Percentiles rank a stretch among this genome's conserved stretches.
phyloP scores from a whole-genome alignment of 2,888 invertebrate species.

The Pemphredon lugubris region DNA sequence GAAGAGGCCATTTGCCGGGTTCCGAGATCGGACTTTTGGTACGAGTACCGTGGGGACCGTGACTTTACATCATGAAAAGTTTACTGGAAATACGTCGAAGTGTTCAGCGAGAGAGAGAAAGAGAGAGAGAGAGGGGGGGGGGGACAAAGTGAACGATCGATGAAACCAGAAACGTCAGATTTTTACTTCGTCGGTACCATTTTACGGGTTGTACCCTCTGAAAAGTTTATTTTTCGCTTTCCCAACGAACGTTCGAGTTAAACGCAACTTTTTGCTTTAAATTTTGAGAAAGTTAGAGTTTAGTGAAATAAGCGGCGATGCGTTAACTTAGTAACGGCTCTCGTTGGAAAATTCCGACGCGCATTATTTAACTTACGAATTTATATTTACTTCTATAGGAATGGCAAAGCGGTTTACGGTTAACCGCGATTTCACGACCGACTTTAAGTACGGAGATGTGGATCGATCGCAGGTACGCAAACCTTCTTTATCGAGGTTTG shows the following conservation, averaged over 20 bases:
- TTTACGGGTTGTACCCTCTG: no score
- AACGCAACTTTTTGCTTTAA: no score
- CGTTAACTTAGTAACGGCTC: no score
- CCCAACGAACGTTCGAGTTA: no score
- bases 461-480: no score
- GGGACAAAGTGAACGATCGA: no score
- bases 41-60: background rate
- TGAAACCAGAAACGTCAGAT: no score
- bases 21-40: constrained; percentile 2
- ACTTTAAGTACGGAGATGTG: background rate
- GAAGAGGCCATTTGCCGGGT: constrained; percentile 17
- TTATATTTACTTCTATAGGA: background rate
- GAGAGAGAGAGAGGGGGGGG: no score
- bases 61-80: background rate
- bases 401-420: background rate
- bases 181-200: no score
- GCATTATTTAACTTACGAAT: background rate
- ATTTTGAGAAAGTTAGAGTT: no score
- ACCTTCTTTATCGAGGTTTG: background rate
- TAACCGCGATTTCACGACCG: background rate
- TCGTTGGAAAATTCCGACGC: background rate
- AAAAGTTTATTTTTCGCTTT: no score
- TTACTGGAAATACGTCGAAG: constrained; percentile 3
- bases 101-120: background rate
- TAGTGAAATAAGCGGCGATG: no score